Base-by-base conservation (phyloP, 2,113 vertebrate species). In the Odobenus rosmarus region DNA sequence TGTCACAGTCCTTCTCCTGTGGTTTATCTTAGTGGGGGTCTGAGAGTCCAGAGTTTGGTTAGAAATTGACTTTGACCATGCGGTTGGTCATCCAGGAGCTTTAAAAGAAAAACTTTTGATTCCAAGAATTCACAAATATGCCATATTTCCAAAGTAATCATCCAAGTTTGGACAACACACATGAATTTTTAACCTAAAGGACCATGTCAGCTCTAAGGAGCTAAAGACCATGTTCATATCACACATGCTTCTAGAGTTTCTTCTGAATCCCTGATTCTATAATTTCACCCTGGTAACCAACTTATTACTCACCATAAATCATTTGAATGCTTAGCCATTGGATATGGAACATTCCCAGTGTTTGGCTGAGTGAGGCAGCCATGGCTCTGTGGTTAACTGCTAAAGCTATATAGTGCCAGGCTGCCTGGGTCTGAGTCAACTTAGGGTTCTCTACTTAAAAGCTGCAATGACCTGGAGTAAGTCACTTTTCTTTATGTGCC, bases 11-110 rank as follows among this genome's bases (percentile, higher is more conserved):
- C 31, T 42, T 26, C 53, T 76, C 57, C 46, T 71, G 77, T 93
- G 95, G 84, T 23, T 92, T 86, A 69, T 69, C 46, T 21, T 26
- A 28, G 46, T n/a, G 62, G 51, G 55, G 46, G 51, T 81, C 81
- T 87, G 61, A 55, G 71, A 88, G 16, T 46, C n/a, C 36, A 72
- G 64, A 49, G 0, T 7, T 55, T 57, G 39, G 16, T 55, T 95
- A 96, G 88, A 97, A 94, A 95, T 19, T 82, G 46, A 53, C 76
- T 55, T n/a, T 13, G 33, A 67, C 80, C 74, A 55, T 39, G 64
- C 82, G 10, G 24, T 31, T 82, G 24, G n/a, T 85, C 24, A 23
- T 62, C 57, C 76, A 62, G 28, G 57, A 91, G 28, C 3, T 82
- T 80, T 86, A 77, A 46, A 62, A 89, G 83, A 71, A 97, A 86